Conservation (phyloP, 1,140 invertebrate genomes). For the Drosophila albomicans region DNA sequence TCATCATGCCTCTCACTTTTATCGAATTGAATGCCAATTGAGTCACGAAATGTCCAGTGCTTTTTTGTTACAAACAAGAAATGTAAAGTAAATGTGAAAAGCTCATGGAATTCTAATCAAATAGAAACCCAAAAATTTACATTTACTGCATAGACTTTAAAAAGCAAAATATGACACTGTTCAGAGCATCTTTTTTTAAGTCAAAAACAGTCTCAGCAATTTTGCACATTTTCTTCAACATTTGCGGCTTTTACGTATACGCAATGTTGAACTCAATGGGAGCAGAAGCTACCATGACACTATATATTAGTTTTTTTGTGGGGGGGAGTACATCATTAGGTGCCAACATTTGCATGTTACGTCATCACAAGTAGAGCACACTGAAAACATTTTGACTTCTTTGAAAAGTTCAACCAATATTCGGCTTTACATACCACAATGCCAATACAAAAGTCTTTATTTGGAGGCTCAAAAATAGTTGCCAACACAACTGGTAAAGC, state of each 20-base stretch:
- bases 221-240: not conserved
- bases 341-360: slow-evolving; percentile 6
- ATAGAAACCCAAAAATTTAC: slow-evolving; percentile 6
- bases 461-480: slow-evolving; percentile 23
- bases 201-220: not conserved
- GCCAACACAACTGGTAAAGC: slow-evolving; percentile 35
- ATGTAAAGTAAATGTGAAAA: slow-evolving; percentile 3
- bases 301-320: not conserved
- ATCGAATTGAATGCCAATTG: slow-evolving; percentile 59
- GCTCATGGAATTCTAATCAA: slow-evolving; percentile 13
- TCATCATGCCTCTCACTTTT: slow-evolving; percentile 15
- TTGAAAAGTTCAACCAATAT: slow-evolving; percentile 21
- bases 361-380: not conserved
- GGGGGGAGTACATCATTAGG: slow-evolving; percentile 5
- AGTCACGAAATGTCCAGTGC: slow-evolving; percentile 24
- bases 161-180: not conserved
- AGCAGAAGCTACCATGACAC: not conserved
- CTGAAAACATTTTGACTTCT: not conserved
- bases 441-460: slow-evolving; percentile 5
- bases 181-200: not conserved
- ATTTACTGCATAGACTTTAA: not conserved
- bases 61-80: slow-evolving; percentile 1
- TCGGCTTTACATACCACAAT: slow-evolving; percentile 7
- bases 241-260: slow-evolving; percentile 6
- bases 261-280: not conserved